phyloP scores from a whole-genome alignment of 2,888 invertebrate genomes.

The Andrena flavipes region DNA sequence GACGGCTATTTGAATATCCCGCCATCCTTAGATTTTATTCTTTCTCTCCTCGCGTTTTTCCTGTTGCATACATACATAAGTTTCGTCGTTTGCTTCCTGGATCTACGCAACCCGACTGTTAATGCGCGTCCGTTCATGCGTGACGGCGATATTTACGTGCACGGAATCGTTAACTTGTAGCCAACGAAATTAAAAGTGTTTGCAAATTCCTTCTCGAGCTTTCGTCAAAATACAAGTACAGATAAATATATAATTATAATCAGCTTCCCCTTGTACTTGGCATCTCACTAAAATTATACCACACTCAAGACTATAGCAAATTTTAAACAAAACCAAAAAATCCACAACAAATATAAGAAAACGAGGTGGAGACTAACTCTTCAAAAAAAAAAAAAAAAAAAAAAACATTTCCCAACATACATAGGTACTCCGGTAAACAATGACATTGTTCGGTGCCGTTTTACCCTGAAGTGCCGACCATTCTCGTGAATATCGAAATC shows the following conservation, averaged over 20 bases:
- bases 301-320: too few species aligned
- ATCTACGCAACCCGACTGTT: slow-evolving; percentile 33
- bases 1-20: slow-evolving; percentile 55
- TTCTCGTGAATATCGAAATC: slow-evolving; percentile 55
- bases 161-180: slow-evolving; percentile 36
- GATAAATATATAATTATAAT: not conserved
- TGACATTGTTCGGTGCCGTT: not conserved
- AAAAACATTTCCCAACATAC: not conserved
- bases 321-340: too few species aligned
- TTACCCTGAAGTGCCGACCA: not conserved
- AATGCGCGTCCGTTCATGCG: slow-evolving; percentile 52
- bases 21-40: slow-evolving; percentile 30
- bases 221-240: not conserved
- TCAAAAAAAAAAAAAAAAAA: too few species aligned
- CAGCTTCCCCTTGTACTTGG: too few species aligned
- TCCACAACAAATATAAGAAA: not conserved
- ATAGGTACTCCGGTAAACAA: slow-evolving; percentile 6
- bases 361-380: not conserved
- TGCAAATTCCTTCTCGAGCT: slow-evolving; percentile 12
- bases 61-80: slow-evolving; percentile 17
- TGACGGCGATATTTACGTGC: slow-evolving; percentile 51
- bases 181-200: slow-evolving; percentile 25
- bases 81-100: slow-evolving; percentile 45
- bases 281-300: too few species aligned
- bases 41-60: slow-evolving; percentile 9